A percentile compares a stretch with the other conserved stretches of the same genome.
Evolutionary conservation across 2,888 invertebrate genomes (phyloP).

Genomic region (Orchesella flavescens): DNA sequence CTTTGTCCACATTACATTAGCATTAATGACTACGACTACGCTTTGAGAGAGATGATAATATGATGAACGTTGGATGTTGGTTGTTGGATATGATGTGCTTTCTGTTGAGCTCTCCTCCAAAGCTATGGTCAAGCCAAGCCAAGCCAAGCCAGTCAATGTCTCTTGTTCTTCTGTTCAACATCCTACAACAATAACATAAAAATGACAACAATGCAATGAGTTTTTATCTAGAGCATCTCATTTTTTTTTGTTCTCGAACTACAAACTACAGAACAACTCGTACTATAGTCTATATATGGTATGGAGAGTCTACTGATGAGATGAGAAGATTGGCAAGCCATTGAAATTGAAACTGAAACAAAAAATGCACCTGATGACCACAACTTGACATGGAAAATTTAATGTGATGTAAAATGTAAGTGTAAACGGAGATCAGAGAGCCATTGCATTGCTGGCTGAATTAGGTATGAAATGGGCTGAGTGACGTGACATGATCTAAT

Average conservation of each 20-base stretch:
- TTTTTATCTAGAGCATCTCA: slow-evolving; percentile 39
- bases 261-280: no score
- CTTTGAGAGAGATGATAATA: not conserved
- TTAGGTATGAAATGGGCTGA: slow-evolving; percentile 2
- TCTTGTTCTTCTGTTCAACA: not conserved
- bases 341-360: slow-evolving; percentile 9
- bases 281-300: not conserved
- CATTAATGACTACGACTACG: slow-evolving; percentile 8
- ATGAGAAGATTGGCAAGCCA: not conserved
- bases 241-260: not conserved
- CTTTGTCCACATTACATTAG: slow-evolving; percentile 42
- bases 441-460: not conserved
- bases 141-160: not conserved
- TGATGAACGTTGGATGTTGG: not conserved
- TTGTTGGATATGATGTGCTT: not conserved
- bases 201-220: slow-evolving; percentile 20
- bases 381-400: not conserved
- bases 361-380: slow-evolving; percentile 10
- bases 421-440: no score
- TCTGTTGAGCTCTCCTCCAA: no score
- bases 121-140: no score
- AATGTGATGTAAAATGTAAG: no score
- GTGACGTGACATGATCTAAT: slow-evolving; percentile 7
- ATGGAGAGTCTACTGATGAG: not conserved
- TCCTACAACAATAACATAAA: slow-evolving; percentile 7